Evolutionary conservation across 2,888 invertebrate species (phyloP).

Genomic region (Mallateleia sp.): DNA sequence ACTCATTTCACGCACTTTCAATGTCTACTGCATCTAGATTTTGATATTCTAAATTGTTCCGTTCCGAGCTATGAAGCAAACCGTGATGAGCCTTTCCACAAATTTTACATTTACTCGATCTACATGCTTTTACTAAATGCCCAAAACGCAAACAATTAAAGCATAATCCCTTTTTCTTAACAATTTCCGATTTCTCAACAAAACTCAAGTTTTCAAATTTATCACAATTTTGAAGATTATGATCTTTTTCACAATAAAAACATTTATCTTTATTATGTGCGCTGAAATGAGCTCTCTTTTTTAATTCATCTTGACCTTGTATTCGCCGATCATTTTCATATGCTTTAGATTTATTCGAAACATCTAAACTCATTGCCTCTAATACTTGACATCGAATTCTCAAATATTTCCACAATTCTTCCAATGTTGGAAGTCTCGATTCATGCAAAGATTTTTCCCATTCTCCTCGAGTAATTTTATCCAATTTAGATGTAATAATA

Average conservation of each 20-base stretch:
- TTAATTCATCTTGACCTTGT: neutral
- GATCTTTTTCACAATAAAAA: constrained; percentile 26
- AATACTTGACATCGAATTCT: neutral
- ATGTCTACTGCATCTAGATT: neutral
- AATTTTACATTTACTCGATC: constrained; percentile 8
- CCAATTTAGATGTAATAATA: constrained; percentile 38
- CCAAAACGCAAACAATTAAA: constrained; percentile 34
- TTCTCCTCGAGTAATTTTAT: constrained; percentile 40
- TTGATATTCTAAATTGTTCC: neutral
- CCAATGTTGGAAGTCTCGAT: constrained; percentile 4
- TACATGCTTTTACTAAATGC: constrained; percentile 32
- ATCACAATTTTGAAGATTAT: constrained; percentile 33
- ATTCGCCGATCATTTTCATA: neutral
- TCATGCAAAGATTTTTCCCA: constrained; percentile 42
- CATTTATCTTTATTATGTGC: constrained; percentile 15
- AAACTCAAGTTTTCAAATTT: constrained; percentile 30
- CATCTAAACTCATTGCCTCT: constrained; percentile 1
- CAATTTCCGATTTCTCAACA: constrained; percentile 19
- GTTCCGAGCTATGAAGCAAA: constrained; percentile 12
- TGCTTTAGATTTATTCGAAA: neutral
- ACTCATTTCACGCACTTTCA: neutral
- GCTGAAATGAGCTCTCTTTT: constrained; percentile 31
- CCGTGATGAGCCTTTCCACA: constrained; percentile 40
- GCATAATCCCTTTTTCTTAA: constrained; percentile 41
- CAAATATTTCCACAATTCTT: constrained; percentile 37